A percentile compares a stretch with the other conserved stretches of the same genome.
Evolutionary conservation across 2,888 invertebrate genomes (phyloP).

Genomic region (Catocala sponsa): DNA sequence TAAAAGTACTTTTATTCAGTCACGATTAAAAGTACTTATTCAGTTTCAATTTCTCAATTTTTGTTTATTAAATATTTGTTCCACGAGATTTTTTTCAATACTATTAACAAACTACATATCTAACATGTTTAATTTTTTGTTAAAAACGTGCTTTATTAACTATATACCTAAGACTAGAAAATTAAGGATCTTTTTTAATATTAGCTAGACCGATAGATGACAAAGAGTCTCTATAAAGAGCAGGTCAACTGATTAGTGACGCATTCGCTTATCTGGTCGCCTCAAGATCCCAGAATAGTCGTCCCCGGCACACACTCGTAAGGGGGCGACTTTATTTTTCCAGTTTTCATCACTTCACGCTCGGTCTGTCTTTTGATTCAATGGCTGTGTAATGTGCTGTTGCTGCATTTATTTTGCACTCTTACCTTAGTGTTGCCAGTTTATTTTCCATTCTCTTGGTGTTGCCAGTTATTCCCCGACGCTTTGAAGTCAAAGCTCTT

Average conservation of each 20-base stretch:
- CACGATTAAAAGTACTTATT: no score
- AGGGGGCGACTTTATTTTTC: conserved; percentile 78
- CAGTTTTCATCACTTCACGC: conserved; percentile 86
- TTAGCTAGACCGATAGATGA: not conserved
- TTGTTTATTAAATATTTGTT: no score
- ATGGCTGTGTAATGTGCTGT: conserved; percentile 85
- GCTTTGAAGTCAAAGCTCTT: conserved; percentile 86
- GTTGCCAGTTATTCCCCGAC: conserved; percentile 77
- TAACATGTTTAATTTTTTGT: no score
- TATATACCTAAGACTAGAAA: no score
- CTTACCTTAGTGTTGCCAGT: conserved; percentile 74
- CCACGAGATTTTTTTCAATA: no score
- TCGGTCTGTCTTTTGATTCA: conserved; percentile 85
- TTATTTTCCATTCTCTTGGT: conserved; percentile 81
- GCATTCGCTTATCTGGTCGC: conserved; percentile 29
- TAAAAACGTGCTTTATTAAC: no score
- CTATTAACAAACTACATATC: no score
- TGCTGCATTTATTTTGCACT: conserved; percentile 86
- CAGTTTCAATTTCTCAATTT: no score
- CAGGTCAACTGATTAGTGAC: conserved; percentile 39
- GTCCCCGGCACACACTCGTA: conserved; percentile 62
- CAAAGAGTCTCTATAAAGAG: conserved; percentile 21
- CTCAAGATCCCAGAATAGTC: conserved; percentile 80
- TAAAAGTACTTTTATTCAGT: no score
- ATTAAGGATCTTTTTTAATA: not conserved